Conservation (phyloP, 1,140 invertebrate species). For the Micrasema longulum region DNA sequence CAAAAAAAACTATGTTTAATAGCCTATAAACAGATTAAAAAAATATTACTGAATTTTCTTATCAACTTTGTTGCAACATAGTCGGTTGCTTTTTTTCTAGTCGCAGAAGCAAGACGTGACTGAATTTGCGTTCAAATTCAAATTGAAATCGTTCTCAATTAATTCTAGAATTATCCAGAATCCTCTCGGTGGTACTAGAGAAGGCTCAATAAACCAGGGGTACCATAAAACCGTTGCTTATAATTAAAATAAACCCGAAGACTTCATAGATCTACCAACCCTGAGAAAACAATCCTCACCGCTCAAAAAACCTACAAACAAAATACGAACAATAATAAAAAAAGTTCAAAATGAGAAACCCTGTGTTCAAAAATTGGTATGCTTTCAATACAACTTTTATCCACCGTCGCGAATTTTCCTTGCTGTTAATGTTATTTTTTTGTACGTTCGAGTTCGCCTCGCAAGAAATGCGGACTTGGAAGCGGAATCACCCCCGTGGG, state of each 20-base stretch:
- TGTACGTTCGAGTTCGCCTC: background rate
- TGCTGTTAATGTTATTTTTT: background rate
- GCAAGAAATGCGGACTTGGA: constrained; percentile 22
- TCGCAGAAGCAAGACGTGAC: constrained; percentile 12
- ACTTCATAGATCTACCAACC: constrained; percentile 26
- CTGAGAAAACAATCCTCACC: constrained; percentile 1
- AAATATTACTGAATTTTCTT: too few relatives aligned
- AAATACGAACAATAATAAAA: constrained; percentile 7
- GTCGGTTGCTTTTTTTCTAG: too few relatives aligned
- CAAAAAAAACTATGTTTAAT: too few relatives aligned
- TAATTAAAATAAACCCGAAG: constrained; percentile 53
- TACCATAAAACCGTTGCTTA: constrained; percentile 53
- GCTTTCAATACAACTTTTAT: too few relatives aligned
- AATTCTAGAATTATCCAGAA: constrained; percentile 38
- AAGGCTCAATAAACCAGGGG: constrained; percentile 47
- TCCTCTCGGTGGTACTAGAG: constrained; percentile 22
- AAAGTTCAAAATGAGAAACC: background rate
- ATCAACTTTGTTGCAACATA: too few relatives aligned
- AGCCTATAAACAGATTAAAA: too few relatives aligned
- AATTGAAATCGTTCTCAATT: constrained; percentile 44
- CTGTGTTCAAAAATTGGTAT: too few relatives aligned
- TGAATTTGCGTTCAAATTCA: constrained; percentile 4
- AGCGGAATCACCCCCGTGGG: constrained; percentile 48
- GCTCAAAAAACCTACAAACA: background rate
- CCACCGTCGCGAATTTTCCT: too few relatives aligned